Base-by-base conservation (phyloP, 2,888 invertebrate species). In the Mythimna albipuncta region DNA sequence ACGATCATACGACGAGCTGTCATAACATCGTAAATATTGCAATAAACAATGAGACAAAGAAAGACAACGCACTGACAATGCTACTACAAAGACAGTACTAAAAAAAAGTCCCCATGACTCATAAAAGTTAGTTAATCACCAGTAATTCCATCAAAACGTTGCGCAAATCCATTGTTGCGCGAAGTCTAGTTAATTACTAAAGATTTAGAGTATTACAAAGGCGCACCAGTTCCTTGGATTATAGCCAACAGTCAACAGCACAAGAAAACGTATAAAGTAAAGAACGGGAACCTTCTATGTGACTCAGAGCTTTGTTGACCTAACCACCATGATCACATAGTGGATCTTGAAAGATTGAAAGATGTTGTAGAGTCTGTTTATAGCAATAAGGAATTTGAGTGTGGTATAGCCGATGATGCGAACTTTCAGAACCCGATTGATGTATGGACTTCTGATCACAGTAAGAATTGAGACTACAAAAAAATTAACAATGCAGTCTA, bases 181-280 rank as follows among this genome's bases (percentile, higher is more conserved):
- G 71, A 82, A 84, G 64, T 82, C 68, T 55, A 75, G 77, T 84
- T 86, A 85, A 86, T 84, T 84, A 77, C 77, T 75, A 79, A 82
- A 79, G 77, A 84, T 81, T 73, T 78, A 81, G 76, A 71, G 64
- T 77, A 69, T 75, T 74, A 80, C 78, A 71, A 80, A 75, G 77
- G 77, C 75, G 65, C 26, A 79, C 69, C 75, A 77, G 85, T 75
- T 72, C 61, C 54, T 77, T 85, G 85, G 84, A 85, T 70, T 74
- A 73, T 41, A 62, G 84, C 84, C 84, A 85, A 79, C 44, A 55
- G 55, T 26, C 55, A 26, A 55, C 21, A 62, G 54, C 32, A 72
- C n/a, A 54, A 72, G 61, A 55, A 59, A 70, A 67, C 16, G 77
- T 62, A 58, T 72, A 67, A 72, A 69, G 75, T 62, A 74, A 68